A percentile compares a stretch with the other conserved stretches of the same genome.
These are phyloP conservation scores for Meiosimyza platycephala DNA, from an alignment of 2,888 invertebrate species.

Conservation along the genomic window DNA sequence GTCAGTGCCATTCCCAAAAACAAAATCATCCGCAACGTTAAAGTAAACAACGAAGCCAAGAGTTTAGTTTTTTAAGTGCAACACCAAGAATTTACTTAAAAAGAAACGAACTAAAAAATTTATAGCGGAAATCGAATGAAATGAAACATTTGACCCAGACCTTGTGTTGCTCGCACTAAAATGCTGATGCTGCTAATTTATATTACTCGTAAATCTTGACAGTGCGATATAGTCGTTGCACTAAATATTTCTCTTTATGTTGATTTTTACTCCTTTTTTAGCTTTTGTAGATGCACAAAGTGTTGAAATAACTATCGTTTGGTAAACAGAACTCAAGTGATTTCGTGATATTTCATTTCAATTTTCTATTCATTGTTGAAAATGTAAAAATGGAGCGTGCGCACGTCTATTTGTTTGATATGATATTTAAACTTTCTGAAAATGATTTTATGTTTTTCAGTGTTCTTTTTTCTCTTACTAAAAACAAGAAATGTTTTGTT, in stretches of 20 bases:
- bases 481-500: neutral
- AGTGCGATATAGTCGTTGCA: neutral
- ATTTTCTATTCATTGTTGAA: neutral
- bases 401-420: neutral
- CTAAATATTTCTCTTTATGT: neutral
- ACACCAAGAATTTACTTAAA: neutral
- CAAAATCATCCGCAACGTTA: neutral
- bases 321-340: neutral
- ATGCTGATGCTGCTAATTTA: slow-evolving; percentile 7
- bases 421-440: neutral
- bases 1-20: slow-evolving; percentile 2
- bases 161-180: slow-evolving; percentile 22
- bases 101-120: neutral
- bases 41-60: neutral
- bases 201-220: neutral
- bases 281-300: neutral
- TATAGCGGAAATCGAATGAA: slow-evolving; percentile 45
- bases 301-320: slow-evolving; percentile 16
- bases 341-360: neutral
- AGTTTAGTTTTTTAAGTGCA: neutral
- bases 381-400: neutral
- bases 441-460: neutral
- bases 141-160: slow-evolving; percentile 48
- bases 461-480: neutral
- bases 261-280: neutral